Evolutionary conservation across 2,888 invertebrate species (phyloP), one percentile per base, ranked within the genome.

Genomic region (Ennomos quercinarius): DNA sequence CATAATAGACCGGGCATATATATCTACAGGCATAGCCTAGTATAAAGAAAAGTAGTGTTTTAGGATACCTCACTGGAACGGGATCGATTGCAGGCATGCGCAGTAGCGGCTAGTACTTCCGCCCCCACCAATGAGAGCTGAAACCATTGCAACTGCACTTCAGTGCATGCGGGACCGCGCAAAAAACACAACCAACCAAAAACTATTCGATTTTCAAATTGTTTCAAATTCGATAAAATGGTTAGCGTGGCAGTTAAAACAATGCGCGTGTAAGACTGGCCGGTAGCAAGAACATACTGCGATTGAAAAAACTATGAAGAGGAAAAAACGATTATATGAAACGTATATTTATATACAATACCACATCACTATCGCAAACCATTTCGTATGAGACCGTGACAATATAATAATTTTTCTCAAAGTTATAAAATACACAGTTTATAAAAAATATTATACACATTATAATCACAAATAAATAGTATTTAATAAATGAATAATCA

Each of bases 81-180:
- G 83, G 91, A 92, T 93, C 93, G 93, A 93, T 93, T 73, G 57
- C 82, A 76, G 69, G 86, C 92, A 86, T 90, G 92, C 93, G 93
- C 92, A 80, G 41, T 72, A 37, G 40, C 46, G 10, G 35, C 57
- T 69, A 61, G 56, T 74, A 78, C 79, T 82, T 83, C 87, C 86
- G 72, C 77, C 75, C 78, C 51, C 70, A 45, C 51, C 59, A 56
- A 63, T 80, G 76, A 71, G 70, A 77, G 78, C 83, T 79, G 77
- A 80, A 80, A 76, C 63, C 77, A 74, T 77, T 91, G 91, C 91
- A 90, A 89, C 86, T 92, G 92, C 91, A 92, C 77, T 89, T 77
- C 89, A 92, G 91, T 91, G 91, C 91, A 92, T 81, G 76, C 80
- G 72, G 75, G 80, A 81, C 78, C 89, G 85, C 81, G 73, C 79